Evolutionary conservation across 2,888 invertebrate species (phyloP), one percentile per base, ranked within the genome.

Genomic region (Hermaeophaga mercurialis): DNA sequence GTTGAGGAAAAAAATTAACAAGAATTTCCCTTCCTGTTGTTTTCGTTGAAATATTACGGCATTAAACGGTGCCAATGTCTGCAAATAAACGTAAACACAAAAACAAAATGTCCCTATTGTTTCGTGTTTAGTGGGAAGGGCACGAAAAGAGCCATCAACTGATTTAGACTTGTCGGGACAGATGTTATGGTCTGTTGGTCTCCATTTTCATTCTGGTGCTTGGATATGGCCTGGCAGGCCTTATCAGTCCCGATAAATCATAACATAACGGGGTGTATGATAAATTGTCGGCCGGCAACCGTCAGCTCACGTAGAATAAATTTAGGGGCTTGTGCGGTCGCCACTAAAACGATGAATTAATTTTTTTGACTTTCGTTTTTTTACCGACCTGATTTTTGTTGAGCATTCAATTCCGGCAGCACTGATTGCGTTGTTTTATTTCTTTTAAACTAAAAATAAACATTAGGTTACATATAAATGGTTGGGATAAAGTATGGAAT

Each of bases 191-290:
- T 38, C 38, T 9, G 48, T 28, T 38, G 48, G n/a, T 48, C 17
- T 38, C 33, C 45, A 19, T 45, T 45, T 48, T 18, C 38, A 48
- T 48, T 48, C 22, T 48, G 48, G 36, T 38, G 38, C 48, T 48
- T 36, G 48, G 24, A 22, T 36, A 33, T 18, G 48, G 28, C 28
- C 44, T 38, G 38, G 11, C 19, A 24, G 44, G 36, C 45, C 53
- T 53, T 53, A 53, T 53, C 53, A 45, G 22, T 38, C 28, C n/a
- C 44, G 45, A 53, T 53, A 53, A 53, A 53, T 53, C 53, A 53
- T 53, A 24, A n/a, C 33, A 9, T n/a, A n/a, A n/a, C n/a, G n/a
- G n/a, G n/a, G 53, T 19, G 24, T 22, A 24, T 53, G 53, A 53
- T 53, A 41, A 53, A 53, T 53, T 34, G 53, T 17, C 26, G 44